These are phyloP conservation scores for Gastracanthus pulcherrimus DNA, from an alignment of 2,888 invertebrate genomes.

Conservation along the genomic window DNA sequence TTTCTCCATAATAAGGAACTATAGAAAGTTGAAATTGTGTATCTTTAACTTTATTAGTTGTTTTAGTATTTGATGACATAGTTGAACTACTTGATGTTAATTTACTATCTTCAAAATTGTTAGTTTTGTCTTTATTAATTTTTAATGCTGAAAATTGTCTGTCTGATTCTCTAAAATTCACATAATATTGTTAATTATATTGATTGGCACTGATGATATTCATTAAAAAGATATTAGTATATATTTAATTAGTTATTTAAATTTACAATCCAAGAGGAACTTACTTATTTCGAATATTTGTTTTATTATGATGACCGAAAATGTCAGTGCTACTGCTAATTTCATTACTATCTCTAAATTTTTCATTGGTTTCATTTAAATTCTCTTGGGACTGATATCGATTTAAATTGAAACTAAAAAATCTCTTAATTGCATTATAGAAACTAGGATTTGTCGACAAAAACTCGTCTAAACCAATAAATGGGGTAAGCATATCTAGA, in stretches of 20 bases:
- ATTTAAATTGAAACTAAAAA: conserved; percentile 41
- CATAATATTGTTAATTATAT: too few species aligned
- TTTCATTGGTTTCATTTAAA: neutral
- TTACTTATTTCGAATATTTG: neutral
- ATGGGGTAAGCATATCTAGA: conserved; percentile 62
- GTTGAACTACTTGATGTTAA: neutral
- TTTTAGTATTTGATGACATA: neutral
- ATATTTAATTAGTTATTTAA: too few species aligned
- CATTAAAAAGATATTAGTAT: too few species aligned
- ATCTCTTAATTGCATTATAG: conserved; percentile 23
- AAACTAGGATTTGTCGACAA: conserved; percentile 9
- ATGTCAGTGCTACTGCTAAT: neutral
- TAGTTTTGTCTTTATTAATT: neutral
- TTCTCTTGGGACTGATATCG: conserved; percentile 3
- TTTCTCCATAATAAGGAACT: conserved; percentile 65
- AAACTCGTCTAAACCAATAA: conserved; percentile 51
- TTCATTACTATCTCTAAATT: neutral
- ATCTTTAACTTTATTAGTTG: conserved; percentile 6
- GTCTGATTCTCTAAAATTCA: too few species aligned
- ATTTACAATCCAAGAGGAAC: too few species aligned
- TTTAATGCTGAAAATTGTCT: neutral
- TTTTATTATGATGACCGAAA: neutral
- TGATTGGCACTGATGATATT: too few species aligned
- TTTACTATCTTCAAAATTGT: neutral
- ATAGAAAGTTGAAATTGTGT: conserved; percentile 62